Percentiles rank a stretch among this genome's conserved stretches.
Evolutionary conservation across 2,797 vertebrate species (phyloP).

Genomic region (Eulemur mongoz): DNA sequence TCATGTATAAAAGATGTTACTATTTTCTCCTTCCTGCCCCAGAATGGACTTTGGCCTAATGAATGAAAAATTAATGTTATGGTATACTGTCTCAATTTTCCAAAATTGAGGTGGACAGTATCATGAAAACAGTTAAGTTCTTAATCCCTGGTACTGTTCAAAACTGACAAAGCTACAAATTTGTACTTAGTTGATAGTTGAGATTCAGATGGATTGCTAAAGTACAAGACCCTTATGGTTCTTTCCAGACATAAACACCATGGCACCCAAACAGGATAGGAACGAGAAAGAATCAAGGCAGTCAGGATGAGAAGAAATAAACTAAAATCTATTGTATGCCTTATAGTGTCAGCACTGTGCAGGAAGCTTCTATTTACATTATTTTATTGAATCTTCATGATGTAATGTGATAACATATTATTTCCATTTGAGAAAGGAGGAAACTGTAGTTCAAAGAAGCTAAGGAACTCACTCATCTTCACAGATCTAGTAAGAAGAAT

Average conservation of each 20-base stretch:
- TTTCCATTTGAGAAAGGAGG: background rate
- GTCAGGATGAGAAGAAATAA: background rate
- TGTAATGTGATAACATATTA: background rate
- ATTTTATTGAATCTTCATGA: background rate
- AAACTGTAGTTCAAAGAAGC: background rate
- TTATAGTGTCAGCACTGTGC: background rate
- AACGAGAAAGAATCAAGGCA: background rate
- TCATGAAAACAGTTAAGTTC: background rate
- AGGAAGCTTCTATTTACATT: background rate
- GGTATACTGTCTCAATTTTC: background rate
- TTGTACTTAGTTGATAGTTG: background rate
- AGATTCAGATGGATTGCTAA: background rate
- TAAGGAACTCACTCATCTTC: background rate
- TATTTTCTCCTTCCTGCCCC: background rate
- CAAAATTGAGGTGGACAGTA: background rate
- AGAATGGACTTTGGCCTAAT: background rate
- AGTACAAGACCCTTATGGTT: background rate
- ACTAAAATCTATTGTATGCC: background rate
- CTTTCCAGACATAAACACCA: background rate
- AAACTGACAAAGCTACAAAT: background rate
- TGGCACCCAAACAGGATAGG: background rate
- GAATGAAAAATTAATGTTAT: constrained; percentile 26
- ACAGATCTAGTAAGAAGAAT: background rate
- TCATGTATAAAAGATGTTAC: background rate
- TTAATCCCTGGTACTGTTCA: background rate